Conservation (phyloP, 2,797 vertebrate genomes). For the Gobionotothen gibberifrons region DNA sequence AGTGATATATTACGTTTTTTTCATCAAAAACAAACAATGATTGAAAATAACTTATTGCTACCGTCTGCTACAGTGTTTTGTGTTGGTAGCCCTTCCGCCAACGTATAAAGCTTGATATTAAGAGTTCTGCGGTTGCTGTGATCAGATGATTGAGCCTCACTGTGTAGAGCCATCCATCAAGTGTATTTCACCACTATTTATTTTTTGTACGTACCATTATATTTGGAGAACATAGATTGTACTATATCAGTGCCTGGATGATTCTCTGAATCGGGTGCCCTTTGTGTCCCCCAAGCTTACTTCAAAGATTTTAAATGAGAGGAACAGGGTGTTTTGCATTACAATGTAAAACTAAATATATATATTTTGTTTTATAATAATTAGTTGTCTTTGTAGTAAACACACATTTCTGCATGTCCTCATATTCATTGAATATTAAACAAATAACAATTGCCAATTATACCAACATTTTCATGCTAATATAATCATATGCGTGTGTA, state of each 20-base stretch:
- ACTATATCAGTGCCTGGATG: conserved; percentile 4
- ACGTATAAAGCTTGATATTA: conserved; percentile 31
- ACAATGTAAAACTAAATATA: too few species aligned
- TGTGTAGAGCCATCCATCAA: conserved; percentile 28
- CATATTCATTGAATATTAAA: too few species aligned
- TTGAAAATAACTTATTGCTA: conserved; percentile 42
- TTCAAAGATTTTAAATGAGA: too few species aligned
- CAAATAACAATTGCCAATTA: too few species aligned
- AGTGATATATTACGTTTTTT: conserved; percentile 58
- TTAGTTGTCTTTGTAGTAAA: too few species aligned
- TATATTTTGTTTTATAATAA: too few species aligned
- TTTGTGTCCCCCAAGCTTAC: too few species aligned
- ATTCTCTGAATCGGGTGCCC: too few species aligned
- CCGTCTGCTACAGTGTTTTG: conserved; percentile 42
- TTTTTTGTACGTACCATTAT: background rate
- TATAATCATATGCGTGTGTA: too few species aligned
- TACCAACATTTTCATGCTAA: too few species aligned
- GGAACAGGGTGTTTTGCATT: too few species aligned
- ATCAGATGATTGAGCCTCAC: conserved; percentile 18
- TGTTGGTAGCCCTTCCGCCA: conserved; percentile 40
- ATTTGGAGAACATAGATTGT: background rate
- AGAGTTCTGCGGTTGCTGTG: conserved; percentile 23
- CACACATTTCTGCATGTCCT: too few species aligned
- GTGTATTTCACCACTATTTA: background rate
- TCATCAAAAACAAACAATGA: conserved; percentile 46